phyloP scores from a whole-genome alignment of 2,797 vertebrate species.

The Chloroceryle inda region DNA sequence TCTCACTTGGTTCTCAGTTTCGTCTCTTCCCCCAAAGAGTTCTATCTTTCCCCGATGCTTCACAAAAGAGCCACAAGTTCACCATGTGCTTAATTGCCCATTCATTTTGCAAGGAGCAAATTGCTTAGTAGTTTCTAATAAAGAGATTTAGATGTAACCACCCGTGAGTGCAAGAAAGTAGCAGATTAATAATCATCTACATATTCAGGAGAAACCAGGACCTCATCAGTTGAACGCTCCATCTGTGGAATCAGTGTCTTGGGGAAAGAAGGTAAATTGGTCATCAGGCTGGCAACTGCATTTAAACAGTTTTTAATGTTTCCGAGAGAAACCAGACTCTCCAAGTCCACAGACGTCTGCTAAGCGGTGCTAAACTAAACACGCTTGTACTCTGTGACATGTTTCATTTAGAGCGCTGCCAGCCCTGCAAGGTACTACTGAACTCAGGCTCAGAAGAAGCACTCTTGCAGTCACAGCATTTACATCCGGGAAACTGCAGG shows the following conservation, averaged over 20 bases:
- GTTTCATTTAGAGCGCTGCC: not conserved
- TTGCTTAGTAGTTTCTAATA: not conserved
- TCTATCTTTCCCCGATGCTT: not conserved
- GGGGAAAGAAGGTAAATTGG: not conserved
- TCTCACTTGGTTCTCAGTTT: not conserved
- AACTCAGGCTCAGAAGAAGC: not conserved
- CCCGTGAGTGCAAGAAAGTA: not conserved
- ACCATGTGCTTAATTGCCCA: not conserved
- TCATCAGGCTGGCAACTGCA: not conserved
- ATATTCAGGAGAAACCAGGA: not conserved
- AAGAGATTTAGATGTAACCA: not conserved
- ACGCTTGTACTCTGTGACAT: not conserved
- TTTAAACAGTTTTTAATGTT: not conserved
- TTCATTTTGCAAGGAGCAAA: slow-evolving; percentile 27
- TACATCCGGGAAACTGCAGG: not conserved
- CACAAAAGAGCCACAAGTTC: slow-evolving; percentile 18
- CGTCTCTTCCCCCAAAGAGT: not conserved
- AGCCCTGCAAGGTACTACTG: not conserved
- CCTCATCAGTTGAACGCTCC: not conserved
- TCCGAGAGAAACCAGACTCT: not conserved
- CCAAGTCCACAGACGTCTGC: not conserved
- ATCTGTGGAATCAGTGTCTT: not conserved
- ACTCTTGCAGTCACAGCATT: not conserved
- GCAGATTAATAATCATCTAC: not conserved
- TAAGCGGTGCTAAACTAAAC: not conserved